Evolutionary conservation across 2,113 vertebrate species (phyloP).

Genomic region (Lichenostomus cassidix): DNA sequence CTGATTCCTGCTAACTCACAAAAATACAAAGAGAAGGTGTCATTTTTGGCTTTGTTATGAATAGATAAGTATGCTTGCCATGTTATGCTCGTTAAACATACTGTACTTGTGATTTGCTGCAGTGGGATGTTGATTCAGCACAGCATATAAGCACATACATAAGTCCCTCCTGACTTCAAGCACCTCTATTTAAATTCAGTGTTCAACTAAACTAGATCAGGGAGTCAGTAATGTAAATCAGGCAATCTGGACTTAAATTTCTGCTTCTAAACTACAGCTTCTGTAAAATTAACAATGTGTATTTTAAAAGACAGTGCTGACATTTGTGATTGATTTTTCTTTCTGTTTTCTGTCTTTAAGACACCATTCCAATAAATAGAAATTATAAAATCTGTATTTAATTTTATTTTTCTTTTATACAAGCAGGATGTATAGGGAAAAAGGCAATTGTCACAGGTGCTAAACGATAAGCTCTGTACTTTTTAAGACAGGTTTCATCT

Average conservation of each 20-base stretch:
- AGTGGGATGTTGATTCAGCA: constrained; percentile 33
- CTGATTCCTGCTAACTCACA: constrained; percentile 49
- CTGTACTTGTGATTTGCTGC: constrained; percentile 54
- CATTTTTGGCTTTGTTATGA: constrained; percentile 48
- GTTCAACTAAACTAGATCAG: not conserved
- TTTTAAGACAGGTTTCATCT: not conserved
- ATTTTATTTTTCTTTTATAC: not conserved
- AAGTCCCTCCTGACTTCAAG: constrained; percentile 19
- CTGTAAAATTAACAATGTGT: not conserved
- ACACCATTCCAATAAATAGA: not conserved
- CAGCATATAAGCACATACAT: not conserved
- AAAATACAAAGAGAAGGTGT: constrained; percentile 6
- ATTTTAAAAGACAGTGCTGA: not conserved
- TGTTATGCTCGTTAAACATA: constrained; percentile 61
- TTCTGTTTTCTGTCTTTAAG: not conserved
- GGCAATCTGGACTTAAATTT: not conserved
- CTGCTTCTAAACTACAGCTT: not conserved
- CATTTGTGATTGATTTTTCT: constrained; percentile 12
- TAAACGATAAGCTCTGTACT: not conserved
- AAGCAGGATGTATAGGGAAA: not conserved
- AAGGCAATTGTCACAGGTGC: not conserved
- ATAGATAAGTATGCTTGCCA: constrained; percentile 58
- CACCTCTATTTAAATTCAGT: constrained; percentile 1
- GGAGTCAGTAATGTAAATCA: constrained; percentile 13
- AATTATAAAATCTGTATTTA: constrained; percentile 6